Evolutionary conservation across 2,888 invertebrate species (phyloP), one percentile per base, ranked within the genome.

Genomic region (Stenodera caucasica): DNA sequence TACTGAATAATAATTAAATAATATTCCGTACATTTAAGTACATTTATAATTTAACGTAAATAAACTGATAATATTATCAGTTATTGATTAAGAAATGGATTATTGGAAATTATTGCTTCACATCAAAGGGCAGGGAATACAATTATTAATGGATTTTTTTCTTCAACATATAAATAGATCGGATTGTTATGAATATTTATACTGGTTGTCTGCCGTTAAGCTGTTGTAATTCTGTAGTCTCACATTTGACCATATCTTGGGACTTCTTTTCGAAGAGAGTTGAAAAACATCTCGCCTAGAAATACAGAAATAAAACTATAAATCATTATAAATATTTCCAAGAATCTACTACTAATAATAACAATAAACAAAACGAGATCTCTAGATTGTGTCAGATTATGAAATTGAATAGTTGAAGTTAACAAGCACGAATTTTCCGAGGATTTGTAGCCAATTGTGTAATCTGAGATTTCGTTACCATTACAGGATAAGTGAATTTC

Each of bases 241-340:
- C 54, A 30, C 45, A 49, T 49, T 37, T 55, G 26, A 52, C 29
- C 45, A 26, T 21, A n/a, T 55, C 53, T 21, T 9, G 29, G 37
- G 35, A 29, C 12, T 29, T 30, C 8, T 40, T 53, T 23, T 52
- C 18, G 60, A 73, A 72, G 45, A 74, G 56, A n/a, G 67, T 72
- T 11, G 74, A 74, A 55, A 74, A 73, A 53, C 59, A 73, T 26
- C 66, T 66, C 30, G 70, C 70, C 74, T 74, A 68, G 52, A 74
- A 74, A 57, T 66, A 55, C 59, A 59, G 61, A 9, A 49, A 21
- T n/a, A n/a, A 35, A 8, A 18, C 11, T 2, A 21, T 18, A 55
- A n/a, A 30, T 14, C 12, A 49, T 37, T 37, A 18, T 12, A 15
- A 21, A n/a, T n/a, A n/a, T n/a, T n/a, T n/a, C n/a, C n/a, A n/a